These are phyloP conservation scores for Lithophane leautieri DNA, from an alignment of 2,888 invertebrate species.

Conservation along the genomic window DNA sequence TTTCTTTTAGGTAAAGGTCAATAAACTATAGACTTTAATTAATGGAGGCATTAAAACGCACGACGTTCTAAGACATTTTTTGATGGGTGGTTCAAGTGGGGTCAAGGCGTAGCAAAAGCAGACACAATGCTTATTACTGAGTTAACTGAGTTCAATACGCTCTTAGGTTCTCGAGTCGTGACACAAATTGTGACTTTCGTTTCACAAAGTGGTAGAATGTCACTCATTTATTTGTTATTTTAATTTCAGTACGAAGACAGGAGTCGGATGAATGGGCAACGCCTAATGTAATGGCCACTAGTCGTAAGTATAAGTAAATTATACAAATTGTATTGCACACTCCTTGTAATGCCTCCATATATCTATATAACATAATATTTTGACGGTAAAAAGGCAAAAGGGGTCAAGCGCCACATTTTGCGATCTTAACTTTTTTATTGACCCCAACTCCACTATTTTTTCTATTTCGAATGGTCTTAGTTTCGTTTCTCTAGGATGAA, in stretches of 20 bases:
- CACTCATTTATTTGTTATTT: background rate
- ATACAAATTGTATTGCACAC: background rate
- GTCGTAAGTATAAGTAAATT: conserved; percentile 72
- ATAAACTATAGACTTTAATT: background rate
- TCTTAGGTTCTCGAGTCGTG: background rate
- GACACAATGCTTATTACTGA: background rate
- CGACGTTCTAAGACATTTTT: background rate
- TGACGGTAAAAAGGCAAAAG: too few species aligned
- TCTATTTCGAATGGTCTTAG: too few species aligned
- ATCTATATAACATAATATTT: background rate
- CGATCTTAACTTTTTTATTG: too few species aligned
- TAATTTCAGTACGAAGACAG: conserved; percentile 60
- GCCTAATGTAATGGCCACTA: conserved; percentile 78
- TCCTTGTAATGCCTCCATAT: background rate
- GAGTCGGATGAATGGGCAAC: conserved; percentile 74
- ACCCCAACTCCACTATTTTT: too few species aligned
- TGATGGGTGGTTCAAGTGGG: background rate
- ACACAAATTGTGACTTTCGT: background rate
- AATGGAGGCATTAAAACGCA: background rate
- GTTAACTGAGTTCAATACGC: background rate
- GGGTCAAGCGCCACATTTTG: too few species aligned
- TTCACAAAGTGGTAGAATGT: background rate
- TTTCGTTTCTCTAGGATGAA: too few species aligned
- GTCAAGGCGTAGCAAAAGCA: background rate
- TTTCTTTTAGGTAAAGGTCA: background rate